Base-by-base conservation (phyloP, 2,113 vertebrate genomes). In the Campylomormyrus numenius region DNA sequence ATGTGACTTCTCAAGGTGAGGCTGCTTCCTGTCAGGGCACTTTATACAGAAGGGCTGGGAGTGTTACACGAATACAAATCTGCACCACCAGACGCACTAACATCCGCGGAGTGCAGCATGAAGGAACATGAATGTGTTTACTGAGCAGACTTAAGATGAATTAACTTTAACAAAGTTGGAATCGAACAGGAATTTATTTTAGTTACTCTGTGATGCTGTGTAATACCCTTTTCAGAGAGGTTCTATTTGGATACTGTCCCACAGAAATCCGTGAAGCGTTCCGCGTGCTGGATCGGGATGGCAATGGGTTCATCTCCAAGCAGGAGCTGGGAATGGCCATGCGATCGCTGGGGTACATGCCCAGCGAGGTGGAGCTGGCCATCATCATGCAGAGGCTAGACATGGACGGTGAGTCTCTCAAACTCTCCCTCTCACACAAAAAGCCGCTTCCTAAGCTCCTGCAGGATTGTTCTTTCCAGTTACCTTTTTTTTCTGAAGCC, bases 321-420 rank as follows among this genome's bases (percentile, higher is more conserved):
- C 97, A 97, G 94, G 97, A 98, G 93, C 95, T 98, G 95, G 97
- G 97, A 62, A 97, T 97, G 97, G 97, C 97, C 45, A 98, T 98
- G 97, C 96, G 97, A 27, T 98, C 97, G 0, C 89, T 98, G 96
- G 97, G 97, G 10, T 97, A 97, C 94, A 97, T 96, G 96, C 96
- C 96, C 56, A 97, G 96, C 13, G 96, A 97, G 94, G 96, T 97
- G 94, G 96, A 97, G 93, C 93, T 96, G 93, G 95, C 96, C 3
- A 97, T 98, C 93, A 97, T 96, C 95, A 97, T 97, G 97, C 97
- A 97, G 80, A 96, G 96, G 84, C 93, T 97, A 80, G 97, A 97
- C 93, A 97, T 97, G 97, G 97, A 97, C 0, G 77, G 74, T 87
- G 89, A 77, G 48, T 39, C 24, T 27, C 53, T 50, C 21, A 74